Evolutionary conservation across 1,140 invertebrate species (phyloP).

Genomic region (Penaeus indicus): DNA sequence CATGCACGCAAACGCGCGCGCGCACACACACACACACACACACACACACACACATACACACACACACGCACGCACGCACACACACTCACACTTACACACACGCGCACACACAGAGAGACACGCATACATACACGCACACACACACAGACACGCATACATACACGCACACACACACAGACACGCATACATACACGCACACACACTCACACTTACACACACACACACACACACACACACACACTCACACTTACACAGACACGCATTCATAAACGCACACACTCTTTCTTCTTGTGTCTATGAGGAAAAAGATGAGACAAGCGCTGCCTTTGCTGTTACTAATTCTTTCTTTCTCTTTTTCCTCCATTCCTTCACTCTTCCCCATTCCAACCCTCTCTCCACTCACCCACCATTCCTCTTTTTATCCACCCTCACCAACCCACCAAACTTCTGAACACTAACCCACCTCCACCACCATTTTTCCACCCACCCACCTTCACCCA

Average conservation of each 20-base stretch:
- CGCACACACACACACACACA: background rate
- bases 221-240: constrained; percentile 14
- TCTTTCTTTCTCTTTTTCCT: background rate
- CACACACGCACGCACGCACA: background rate
- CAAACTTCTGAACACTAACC: background rate
- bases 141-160: background rate
- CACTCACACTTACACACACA: background rate
- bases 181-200: constrained; percentile 7
- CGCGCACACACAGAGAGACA: background rate
- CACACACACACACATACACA: too few species aligned
- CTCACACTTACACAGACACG: background rate
- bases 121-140: background rate
- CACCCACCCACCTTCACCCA: background rate
- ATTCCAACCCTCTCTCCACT: background rate
- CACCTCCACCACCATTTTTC: background rate
- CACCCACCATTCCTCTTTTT: background rate
- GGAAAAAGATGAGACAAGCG: too few species aligned
- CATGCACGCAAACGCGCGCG: background rate
- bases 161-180: constrained; percentile 40
- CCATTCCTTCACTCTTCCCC: background rate
- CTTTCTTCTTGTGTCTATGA: background rate
- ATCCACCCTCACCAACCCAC: background rate
- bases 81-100: background rate
- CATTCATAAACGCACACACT: constrained; percentile 12
- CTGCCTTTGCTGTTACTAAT: background rate